Conservation (phyloP, 2,888 invertebrate genomes). For the Pyrrhia umbra region DNA sequence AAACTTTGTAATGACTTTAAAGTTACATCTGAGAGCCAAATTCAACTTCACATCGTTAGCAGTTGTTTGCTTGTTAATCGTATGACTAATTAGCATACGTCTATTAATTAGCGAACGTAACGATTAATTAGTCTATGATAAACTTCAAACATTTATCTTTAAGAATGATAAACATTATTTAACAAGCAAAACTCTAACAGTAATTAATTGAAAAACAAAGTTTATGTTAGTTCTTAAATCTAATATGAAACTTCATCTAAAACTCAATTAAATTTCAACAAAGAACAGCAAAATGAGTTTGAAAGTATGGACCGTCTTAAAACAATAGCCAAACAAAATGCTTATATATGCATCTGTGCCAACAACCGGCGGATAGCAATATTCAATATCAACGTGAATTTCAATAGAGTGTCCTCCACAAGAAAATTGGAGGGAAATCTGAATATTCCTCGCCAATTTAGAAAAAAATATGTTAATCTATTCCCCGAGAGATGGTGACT, state of each 20-base stretch:
- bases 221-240: slow-evolving; percentile 25
- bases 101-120: slow-evolving; percentile 6
- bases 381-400: slow-evolving; percentile 85
- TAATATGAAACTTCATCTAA: slow-evolving; percentile 39
- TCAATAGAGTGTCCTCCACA: slow-evolving; percentile 82
- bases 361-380: slow-evolving; percentile 74
- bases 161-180: slow-evolving; percentile 4
- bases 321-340: slow-evolving; percentile 66
- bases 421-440: slow-evolving; percentile 85
- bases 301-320: slow-evolving; percentile 57
- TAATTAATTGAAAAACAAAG: slow-evolving; percentile 27
- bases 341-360: slow-evolving; percentile 76
- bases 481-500: slow-evolving; percentile 78
- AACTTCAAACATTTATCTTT: neutral
- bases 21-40: slow-evolving; percentile 4
- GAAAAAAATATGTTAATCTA: slow-evolving; percentile 86
- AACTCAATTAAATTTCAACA: slow-evolving; percentile 56
- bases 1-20: slow-evolving; percentile 31
- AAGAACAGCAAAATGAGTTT: slow-evolving; percentile 53
- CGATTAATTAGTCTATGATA: neutral
- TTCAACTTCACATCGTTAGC: slow-evolving; percentile 13
- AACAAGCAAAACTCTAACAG: neutral
- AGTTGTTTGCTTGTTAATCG: slow-evolving; percentile 28
- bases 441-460: slow-evolving; percentile 85
- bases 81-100: slow-evolving; percentile 11